Percentiles rank a stretch among this genome's conserved stretches.
Evolutionary conservation across 2,113 vertebrate genomes (phyloP).

Genomic region (Aramus guarauna): DNA sequence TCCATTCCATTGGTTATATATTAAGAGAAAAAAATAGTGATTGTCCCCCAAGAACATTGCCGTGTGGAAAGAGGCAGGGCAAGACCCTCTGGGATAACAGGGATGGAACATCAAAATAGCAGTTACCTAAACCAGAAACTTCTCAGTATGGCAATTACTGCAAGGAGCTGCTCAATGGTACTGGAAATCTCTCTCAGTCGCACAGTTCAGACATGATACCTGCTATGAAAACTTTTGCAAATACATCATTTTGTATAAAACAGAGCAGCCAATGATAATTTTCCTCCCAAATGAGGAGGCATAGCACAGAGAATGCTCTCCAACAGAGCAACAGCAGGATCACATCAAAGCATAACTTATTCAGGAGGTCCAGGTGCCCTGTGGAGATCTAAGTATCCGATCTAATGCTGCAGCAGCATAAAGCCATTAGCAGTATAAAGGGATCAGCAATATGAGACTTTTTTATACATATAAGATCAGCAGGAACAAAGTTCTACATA

Average conservation of each 20-base stretch:
- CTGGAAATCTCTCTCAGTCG: neutral
- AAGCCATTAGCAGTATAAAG: neutral
- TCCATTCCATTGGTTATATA: neutral
- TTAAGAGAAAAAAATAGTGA: neutral
- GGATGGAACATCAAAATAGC: neutral
- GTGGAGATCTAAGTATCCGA: neutral
- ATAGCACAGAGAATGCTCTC: neutral
- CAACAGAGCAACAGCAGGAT: neutral
- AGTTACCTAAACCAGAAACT: neutral
- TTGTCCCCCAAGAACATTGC: neutral
- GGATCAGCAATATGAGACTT: neutral
- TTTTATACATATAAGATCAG: neutral
- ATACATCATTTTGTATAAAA: neutral
- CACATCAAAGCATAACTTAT: neutral
- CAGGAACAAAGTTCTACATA: neutral
- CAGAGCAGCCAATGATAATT: neutral
- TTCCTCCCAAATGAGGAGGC: neutral
- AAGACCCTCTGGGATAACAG: neutral
- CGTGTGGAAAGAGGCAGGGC: neutral
- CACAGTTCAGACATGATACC: neutral
- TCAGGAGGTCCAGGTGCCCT: neutral
- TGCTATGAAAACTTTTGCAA: neutral
- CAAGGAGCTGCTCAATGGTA: neutral
- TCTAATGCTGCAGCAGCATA: neutral
- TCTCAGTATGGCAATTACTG: neutral